phyloP scores from a whole-genome alignment of 2,797 vertebrate species.

The Denticeps clupeoides region DNA sequence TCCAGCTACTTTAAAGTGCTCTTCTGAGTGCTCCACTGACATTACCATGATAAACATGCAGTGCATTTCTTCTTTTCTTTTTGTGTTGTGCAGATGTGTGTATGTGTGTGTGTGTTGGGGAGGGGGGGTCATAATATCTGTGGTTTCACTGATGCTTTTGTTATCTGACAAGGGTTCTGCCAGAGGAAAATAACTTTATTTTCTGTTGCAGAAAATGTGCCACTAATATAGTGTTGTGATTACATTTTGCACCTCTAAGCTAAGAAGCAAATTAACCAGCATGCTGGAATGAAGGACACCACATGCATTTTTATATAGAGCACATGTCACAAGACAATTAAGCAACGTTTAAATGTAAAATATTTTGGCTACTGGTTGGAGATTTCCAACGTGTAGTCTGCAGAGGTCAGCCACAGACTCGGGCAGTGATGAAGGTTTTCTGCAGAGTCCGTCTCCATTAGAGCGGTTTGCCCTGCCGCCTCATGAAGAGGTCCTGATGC shows the following conservation, averaged over 20 bases:
- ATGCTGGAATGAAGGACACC: too few species aligned
- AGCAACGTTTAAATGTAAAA: too few species aligned
- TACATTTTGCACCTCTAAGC: too few species aligned
- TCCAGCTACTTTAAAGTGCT: conserved; percentile 87
- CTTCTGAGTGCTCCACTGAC: conserved; percentile 83
- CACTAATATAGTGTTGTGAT: too few species aligned
- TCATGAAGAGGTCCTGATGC: not conserved
- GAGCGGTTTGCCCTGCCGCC: not conserved
- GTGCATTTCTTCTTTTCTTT: too few species aligned
- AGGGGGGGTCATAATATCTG: conserved; percentile 85
- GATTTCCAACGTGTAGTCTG: too few species aligned
- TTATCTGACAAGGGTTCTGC: conserved; percentile 73
- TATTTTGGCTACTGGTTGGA: too few species aligned
- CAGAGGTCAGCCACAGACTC: too few species aligned
- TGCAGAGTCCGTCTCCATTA: conserved; percentile 48
- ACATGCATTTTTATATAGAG: too few species aligned
- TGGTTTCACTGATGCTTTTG: conserved; percentile 89
- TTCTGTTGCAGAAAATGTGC: conserved; percentile 74
- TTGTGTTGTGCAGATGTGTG: conserved; percentile 61
- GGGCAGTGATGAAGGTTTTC: too few species aligned
- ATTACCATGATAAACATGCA: conserved; percentile 97
- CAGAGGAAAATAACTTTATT: conserved; percentile 91
- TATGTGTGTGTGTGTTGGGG: conserved; percentile 38
- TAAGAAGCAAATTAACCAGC: too few species aligned
- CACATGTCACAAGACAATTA: too few species aligned